These are phyloP conservation scores for Callorhinus ursinus DNA, from an alignment of 2,113 vertebrate species.

Conservation along the genomic window DNA sequence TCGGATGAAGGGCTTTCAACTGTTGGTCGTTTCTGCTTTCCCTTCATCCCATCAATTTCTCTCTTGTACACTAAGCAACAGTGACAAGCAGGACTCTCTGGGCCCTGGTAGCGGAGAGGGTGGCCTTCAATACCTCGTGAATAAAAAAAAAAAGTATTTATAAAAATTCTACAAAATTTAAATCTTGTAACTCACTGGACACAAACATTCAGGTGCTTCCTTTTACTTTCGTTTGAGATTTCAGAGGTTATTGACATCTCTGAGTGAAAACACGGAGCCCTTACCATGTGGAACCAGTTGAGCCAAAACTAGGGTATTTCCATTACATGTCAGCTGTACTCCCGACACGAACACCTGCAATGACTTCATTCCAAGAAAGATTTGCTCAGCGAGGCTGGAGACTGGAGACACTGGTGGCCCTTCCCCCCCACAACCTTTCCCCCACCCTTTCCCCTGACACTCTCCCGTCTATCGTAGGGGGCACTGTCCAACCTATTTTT, in stretches of 20 bases:
- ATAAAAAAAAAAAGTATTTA: neutral
- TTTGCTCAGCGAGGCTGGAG: neutral
- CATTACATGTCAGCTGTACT: neutral
- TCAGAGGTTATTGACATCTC: neutral
- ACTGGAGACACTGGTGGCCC: neutral
- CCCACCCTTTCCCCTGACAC: neutral
- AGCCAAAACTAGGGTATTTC: neutral
- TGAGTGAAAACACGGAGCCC: neutral
- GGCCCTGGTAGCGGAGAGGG: accelerated
- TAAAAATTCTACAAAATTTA: neutral
- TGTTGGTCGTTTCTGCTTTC: accelerated
- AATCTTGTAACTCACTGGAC: neutral
- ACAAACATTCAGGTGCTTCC: neutral
- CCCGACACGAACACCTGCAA: accelerated
- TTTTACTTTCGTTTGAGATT: neutral
- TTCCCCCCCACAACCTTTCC: neutral
- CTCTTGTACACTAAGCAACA: accelerated
- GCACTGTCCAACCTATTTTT: neutral
- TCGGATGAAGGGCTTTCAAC: accelerated
- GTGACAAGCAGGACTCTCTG: accelerated
- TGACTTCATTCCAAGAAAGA: neutral
- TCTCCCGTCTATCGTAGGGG: accelerated
- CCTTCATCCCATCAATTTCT: accelerated
- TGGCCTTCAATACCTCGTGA: neutral
- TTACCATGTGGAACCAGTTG: neutral